These are phyloP conservation scores for Antheraea pernyi DNA, from an alignment of 1,140 invertebrate genomes.

Conservation along the genomic window DNA sequence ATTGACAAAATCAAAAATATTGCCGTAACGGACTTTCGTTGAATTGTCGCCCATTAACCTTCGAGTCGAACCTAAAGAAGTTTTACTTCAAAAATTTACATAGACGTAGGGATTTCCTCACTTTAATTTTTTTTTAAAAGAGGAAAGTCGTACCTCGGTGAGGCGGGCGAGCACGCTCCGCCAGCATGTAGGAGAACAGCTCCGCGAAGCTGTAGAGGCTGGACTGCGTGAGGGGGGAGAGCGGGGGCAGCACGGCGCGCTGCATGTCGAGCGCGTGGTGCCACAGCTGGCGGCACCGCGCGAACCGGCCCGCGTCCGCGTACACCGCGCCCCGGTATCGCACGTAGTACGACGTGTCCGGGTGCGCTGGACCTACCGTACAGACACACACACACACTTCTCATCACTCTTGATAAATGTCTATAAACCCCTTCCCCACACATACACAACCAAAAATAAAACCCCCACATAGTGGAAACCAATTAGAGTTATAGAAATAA, in stretches of 20 bases:
- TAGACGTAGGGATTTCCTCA: too few species aligned
- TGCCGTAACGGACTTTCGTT: too few species aligned
- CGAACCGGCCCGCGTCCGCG: conserved; percentile 96
- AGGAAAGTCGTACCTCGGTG: conserved; percentile 73
- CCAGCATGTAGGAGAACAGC: conserved; percentile 96
- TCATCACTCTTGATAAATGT: not conserved
- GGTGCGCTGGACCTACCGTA: conserved; percentile 88
- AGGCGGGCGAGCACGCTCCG: conserved; percentile 84
- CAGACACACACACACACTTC: not conserved
- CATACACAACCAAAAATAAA: too few species aligned
- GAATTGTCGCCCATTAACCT: too few species aligned
- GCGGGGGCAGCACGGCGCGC: conserved; percentile 93
- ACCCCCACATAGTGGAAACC: too few species aligned
- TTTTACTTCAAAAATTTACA: too few species aligned
- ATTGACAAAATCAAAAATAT: too few species aligned
- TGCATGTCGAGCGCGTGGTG: conserved; percentile 98
- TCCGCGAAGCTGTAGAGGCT: conserved; percentile 96
- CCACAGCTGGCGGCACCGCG: conserved; percentile 94
- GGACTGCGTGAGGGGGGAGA: conserved; percentile 96
- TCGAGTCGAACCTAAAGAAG: too few species aligned
- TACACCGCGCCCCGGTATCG: conserved; percentile 96
- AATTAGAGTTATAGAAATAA: too few species aligned
- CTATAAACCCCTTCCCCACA: too few species aligned
- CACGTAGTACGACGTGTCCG: conserved; percentile 97
- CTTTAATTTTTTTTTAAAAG: too few species aligned